phyloP scores from a whole-genome alignment of 2,113 vertebrate species.

The Mionectes macconnelli region DNA sequence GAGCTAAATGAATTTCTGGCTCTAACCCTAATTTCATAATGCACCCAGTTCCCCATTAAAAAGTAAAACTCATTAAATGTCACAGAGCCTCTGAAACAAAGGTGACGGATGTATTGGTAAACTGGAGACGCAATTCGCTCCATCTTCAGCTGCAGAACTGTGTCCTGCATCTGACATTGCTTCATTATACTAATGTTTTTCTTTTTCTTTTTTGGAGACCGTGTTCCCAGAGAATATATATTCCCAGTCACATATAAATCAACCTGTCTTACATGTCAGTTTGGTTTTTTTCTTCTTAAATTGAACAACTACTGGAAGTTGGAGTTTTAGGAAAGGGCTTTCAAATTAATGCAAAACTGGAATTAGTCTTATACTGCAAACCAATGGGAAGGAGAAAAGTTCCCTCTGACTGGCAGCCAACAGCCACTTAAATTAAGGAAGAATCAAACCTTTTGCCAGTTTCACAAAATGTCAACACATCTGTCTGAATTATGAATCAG shows the following conservation, averaged over 20 bases:
- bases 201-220: not conserved
- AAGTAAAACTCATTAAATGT: not conserved
- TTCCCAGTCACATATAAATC: slow-evolving; percentile 29
- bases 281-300: not conserved
- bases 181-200: not conserved
- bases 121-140: not conserved
- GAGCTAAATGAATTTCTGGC: not conserved
- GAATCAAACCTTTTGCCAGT: not conserved
- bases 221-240: not conserved
- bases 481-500: not conserved
- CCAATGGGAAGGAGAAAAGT: not conserved
- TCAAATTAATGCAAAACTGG: slow-evolving; percentile 22
- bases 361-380: not conserved
- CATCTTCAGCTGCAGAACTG: not conserved
- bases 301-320: slow-evolving; percentile 4
- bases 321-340: not conserved
- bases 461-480: slow-evolving; percentile 1
- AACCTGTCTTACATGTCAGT: not conserved
- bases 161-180: not conserved
- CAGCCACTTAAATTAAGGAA: slow-evolving; percentile 50
- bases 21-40: not conserved
- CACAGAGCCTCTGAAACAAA: not conserved
- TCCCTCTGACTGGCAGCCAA: slow-evolving; percentile 32
- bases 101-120: not conserved
- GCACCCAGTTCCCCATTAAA: not conserved